Evolutionary conservation across 1,140 invertebrate genomes (phyloP).

Genomic region (Micrasema longulum): DNA sequence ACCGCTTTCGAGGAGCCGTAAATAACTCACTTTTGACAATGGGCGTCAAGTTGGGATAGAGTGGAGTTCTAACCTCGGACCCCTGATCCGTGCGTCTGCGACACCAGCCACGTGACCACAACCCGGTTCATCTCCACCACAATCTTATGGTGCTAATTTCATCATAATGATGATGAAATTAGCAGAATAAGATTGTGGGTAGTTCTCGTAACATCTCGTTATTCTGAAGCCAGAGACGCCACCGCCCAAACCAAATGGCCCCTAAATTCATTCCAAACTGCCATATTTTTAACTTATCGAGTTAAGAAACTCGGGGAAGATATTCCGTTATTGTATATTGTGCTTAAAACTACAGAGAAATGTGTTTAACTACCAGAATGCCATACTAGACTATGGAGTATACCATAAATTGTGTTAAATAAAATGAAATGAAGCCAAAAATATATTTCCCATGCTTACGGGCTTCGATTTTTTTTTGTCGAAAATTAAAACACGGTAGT

Average conservation of each 20-base stretch:
- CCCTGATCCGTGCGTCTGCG: too few species aligned
- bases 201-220: conserved; percentile 6
- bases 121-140: too few species aligned
- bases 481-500: too few species aligned
- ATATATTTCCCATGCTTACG: background rate
- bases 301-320: conserved; percentile 38
- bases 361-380: background rate
- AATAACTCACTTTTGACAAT: too few species aligned
- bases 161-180: too few species aligned
- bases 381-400: background rate
- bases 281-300: conserved; percentile 54
- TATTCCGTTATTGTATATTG: conserved; percentile 40
- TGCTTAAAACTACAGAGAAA: background rate
- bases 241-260: conserved; percentile 42
- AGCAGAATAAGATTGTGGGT: background rate
- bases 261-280: conserved; percentile 43
- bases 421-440: background rate
- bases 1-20: too few species aligned
- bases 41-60: too few species aligned
- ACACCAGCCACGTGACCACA: too few species aligned
- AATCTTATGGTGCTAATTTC: too few species aligned
- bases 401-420: background rate
- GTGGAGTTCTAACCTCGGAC: too few species aligned
- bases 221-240: conserved; percentile 9
- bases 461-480: background rate